Base-by-base conservation (phyloP, 2,888 invertebrate species). In the Toxonevra muliebris region DNA sequence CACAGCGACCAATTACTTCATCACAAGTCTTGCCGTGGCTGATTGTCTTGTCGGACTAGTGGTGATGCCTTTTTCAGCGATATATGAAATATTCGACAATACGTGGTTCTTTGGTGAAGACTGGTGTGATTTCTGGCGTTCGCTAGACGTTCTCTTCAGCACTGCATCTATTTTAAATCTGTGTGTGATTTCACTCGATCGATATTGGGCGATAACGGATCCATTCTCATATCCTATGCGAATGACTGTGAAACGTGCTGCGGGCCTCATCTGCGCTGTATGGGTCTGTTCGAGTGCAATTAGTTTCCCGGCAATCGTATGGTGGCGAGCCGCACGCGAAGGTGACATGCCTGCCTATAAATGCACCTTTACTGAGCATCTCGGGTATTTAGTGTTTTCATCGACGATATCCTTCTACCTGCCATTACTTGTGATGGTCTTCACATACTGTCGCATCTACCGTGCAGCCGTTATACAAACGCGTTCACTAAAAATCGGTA, bases 141-240 rank as follows among this genome's bases (percentile, higher is more conserved):
- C 97, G 0, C 85, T 98, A 72, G 98, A 99, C 82, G 98, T 99
- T 1, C 89, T 98, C 1, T 98, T 97, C 77, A 96, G 96, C 78
- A 98, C 99, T 0, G 98, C 98, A 7, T 97, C 97, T 12, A 99
- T 99, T 77, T 88, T 98, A 61, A 98, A 98, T 86, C 87, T 99
- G 65, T 98, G 98, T 86, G 97, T 98, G 42, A 99, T 98, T 79
- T 96, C 96, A 0, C 84, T 98, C 78, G 98, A 98, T 84, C 90
- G 97, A 17, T 99, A 98, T 86, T 97, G 98, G 97, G 98, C 98
- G 57, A 98, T 98, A 72, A 97, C 97, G 13, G 97, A 98, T 86
- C 98, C 99, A 0, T 97, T 99, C 75, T 95, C 95, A 59, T 99
- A 99, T 86, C 97, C 98, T 1, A 94, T 93, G 87, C 89, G 93